Conservation (phyloP, 1,140 invertebrate genomes). For the Sipha flava region DNA sequence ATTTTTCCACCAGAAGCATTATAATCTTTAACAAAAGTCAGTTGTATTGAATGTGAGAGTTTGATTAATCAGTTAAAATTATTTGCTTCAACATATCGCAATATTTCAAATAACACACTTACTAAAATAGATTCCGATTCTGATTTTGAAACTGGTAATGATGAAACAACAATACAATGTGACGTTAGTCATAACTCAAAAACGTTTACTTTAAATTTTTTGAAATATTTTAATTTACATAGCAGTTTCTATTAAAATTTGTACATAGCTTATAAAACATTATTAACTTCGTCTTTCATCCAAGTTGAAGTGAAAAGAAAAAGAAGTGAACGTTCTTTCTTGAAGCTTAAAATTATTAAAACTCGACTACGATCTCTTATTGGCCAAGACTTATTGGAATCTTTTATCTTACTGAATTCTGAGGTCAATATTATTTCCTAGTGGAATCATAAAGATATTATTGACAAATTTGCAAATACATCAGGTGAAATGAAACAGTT, state of each 20-base stretch:
- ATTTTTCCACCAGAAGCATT: no score
- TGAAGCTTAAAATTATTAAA: background rate
- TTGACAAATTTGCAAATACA: background rate
- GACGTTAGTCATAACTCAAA: background rate
- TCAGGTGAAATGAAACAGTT: background rate
- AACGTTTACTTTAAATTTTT: background rate
- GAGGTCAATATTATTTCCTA: background rate
- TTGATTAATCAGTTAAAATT: no score
- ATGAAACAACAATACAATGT: no score
- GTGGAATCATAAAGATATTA: background rate
- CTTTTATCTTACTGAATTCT: background rate
- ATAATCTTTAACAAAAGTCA: no score
- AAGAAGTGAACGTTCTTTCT: no score
- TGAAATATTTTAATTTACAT: background rate
- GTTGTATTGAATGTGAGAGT: no score
- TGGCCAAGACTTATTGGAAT: background rate
- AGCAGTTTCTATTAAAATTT: background rate
- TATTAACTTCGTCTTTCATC: background rate
- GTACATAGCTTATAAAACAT: background rate
- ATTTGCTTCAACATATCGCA: no score
- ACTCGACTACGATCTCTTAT: background rate
- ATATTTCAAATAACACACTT: no score
- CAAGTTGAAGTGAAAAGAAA: no score
- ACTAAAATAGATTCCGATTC: no score
- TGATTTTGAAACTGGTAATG: no score